Evolutionary conservation across 92 coral and sea anemone species (phyloP).

Genomic region (Palythoa grandiflora): DNA sequence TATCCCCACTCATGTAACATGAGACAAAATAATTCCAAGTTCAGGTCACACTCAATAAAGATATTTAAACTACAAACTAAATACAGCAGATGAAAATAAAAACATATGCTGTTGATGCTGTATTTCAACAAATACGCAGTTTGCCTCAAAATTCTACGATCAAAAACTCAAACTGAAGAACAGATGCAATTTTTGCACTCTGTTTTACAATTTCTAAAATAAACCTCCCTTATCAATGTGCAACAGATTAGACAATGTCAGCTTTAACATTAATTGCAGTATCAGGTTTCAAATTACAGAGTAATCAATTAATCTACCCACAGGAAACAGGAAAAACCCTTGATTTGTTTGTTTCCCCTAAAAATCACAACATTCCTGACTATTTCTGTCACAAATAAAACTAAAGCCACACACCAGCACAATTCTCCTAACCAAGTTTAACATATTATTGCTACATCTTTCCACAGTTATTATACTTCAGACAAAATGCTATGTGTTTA

Average conservation of each 20-base stretch:
- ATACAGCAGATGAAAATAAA: not conserved
- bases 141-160: not conserved
- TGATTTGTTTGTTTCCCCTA: not conserved
- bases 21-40: slow-evolving; percentile 25
- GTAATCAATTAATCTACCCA: not conserved
- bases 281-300: slow-evolving; percentile 27
- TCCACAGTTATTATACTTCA: not conserved
- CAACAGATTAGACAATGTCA: slow-evolving; percentile 7
- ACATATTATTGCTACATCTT: too few species aligned
- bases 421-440: not conserved
- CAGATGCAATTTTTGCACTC: not conserved
- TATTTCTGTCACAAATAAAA: slow-evolving; percentile 1
- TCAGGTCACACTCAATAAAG: slow-evolving; percentile 30
- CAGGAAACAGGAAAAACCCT: not conserved
- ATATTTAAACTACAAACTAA: slow-evolving; percentile 1
- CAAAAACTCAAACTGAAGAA: not conserved
- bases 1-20: slow-evolving; percentile 20
- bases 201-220: not conserved
- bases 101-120: not conserved
- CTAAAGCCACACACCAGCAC: not conserved
- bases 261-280: not conserved
- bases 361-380: not conserved
- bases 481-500: not conserved
- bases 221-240: not conserved
- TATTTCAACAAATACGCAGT: not conserved